Percentiles rank a stretch among this genome's conserved stretches.
These are phyloP conservation scores for Saturnia pavonia DNA, from an alignment of 2,888 invertebrate species.

Conservation along the genomic window DNA sequence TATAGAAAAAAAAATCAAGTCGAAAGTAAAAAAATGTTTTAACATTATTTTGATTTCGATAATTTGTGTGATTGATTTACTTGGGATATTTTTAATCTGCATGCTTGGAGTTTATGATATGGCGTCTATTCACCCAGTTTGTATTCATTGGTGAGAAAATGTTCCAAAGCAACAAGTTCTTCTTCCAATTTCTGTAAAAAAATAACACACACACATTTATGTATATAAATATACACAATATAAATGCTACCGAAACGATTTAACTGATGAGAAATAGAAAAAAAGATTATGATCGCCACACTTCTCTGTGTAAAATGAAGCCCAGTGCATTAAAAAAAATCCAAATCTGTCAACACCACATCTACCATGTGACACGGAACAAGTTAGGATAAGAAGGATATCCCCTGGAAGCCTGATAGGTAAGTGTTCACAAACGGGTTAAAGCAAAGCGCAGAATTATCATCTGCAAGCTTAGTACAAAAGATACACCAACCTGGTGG, in stretches of 20 bases:
- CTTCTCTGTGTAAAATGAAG: background rate
- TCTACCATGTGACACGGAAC: conserved; percentile 8
- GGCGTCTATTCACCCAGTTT: background rate
- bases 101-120: no score
- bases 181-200: background rate
- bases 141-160: background rate
- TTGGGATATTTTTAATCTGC: no score
- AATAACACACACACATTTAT: background rate
- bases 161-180: background rate
- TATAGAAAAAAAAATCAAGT: no score
- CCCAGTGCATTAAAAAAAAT: background rate
- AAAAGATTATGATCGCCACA: background rate
- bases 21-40: no score
- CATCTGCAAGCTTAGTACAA: conserved; percentile 5
- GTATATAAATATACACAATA: no score
- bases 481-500: conserved; percentile 5
- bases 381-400: conserved; percentile 1
- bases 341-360: conserved; percentile 2
- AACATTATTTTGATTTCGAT: background rate
- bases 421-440: conserved; percentile 7
- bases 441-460: conserved; percentile 5
- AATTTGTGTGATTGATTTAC: no score
- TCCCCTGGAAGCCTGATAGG: conserved; percentile 7
- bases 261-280: background rate
- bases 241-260: background rate